phyloP scores from a whole-genome alignment of 2,113 vertebrate species.

The Corvus hawaiiensis region DNA sequence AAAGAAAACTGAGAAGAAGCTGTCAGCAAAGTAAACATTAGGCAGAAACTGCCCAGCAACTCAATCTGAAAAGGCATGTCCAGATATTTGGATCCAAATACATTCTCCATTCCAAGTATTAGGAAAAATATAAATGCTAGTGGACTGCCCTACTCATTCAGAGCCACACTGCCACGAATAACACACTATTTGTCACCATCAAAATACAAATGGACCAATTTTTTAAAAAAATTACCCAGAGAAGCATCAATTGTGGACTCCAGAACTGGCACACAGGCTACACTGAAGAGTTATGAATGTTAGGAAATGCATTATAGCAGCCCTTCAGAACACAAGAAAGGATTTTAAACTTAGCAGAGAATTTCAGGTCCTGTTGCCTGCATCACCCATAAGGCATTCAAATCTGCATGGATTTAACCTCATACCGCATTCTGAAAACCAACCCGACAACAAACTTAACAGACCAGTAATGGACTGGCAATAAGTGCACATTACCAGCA shows the following conservation, averaged over 20 bases:
- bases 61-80: neutral
- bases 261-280: neutral
- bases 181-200: neutral
- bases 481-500: neutral
- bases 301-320: neutral
- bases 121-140: neutral
- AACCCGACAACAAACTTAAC: neutral
- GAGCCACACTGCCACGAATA: neutral
- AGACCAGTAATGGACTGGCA: neutral
- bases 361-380: neutral
- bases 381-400: neutral
- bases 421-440: neutral
- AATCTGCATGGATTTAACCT: neutral
- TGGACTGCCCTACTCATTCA: neutral
- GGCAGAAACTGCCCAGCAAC: neutral
- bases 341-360: neutral
- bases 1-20: neutral
- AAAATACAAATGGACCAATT: neutral
- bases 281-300: neutral
- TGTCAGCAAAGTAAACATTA: slow-evolving; percentile 24
- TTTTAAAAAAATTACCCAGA: neutral
- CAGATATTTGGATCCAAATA: neutral
- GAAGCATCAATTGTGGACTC: neutral
- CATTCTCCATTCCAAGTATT: neutral
- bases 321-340: neutral